Evolutionary conservation across 37 sponge, comb jelly and placozoan genomes (phyloP).

Genomic region (Ephydatia muelleri): DNA sequence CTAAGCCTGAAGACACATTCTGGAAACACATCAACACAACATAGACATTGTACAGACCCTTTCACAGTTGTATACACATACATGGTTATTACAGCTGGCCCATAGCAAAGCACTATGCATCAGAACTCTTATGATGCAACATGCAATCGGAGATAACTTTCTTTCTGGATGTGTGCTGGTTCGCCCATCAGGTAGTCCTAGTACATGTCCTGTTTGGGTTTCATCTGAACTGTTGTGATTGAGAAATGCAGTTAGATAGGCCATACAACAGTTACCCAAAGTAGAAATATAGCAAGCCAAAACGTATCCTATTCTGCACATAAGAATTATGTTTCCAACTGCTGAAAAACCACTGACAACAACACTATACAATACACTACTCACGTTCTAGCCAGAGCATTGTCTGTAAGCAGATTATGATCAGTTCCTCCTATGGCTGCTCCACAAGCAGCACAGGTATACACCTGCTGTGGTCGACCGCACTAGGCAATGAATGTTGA

Average conservation of each 20-base stretch:
- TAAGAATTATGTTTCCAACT: no score
- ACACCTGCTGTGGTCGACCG: constrained; percentile 33
- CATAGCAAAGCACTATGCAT: constrained; percentile 61
- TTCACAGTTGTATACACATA: no score
- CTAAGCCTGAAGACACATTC: background rate
- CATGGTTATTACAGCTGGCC: constrained; percentile 25
- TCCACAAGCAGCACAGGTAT: constrained; percentile 41
- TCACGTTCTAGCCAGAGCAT: constrained; percentile 44
- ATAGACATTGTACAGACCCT: no score
- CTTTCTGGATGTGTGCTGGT: constrained; percentile 35
- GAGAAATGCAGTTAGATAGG: background rate
- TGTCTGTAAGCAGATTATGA: constrained; percentile 24
- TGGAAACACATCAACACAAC: background rate
- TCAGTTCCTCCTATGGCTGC: constrained; percentile 46
- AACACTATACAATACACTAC: no score
- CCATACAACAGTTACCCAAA: background rate
- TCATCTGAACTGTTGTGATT: constrained; percentile 30
- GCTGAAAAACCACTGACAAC: no score
- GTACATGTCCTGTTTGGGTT: constrained; percentile 58
- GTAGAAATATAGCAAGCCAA: background rate
- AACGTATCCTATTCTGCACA: no score
- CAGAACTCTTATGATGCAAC: constrained; percentile 47
- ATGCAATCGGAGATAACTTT: constrained; percentile 38
- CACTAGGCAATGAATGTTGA: constrained; percentile 26
- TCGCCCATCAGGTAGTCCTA: constrained; percentile 39